Conservation (phyloP, 2,888 invertebrate species). For the Andrena marginata region DNA sequence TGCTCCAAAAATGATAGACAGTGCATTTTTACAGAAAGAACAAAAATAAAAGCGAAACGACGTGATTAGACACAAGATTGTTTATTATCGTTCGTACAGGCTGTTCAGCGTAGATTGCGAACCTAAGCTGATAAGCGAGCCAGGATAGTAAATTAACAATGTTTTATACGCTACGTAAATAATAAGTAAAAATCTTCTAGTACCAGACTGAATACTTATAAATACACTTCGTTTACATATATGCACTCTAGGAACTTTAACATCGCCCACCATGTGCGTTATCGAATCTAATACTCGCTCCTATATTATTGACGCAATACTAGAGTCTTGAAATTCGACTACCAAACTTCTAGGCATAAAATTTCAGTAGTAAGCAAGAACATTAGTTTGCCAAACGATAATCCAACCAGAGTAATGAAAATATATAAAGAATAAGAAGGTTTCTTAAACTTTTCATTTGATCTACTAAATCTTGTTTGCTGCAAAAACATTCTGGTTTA, state of each 20-base stretch:
- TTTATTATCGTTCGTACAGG: conserved; percentile 9
- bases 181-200: not conserved
- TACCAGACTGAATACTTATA: not conserved
- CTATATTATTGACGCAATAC: not conserved
- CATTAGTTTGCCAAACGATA: not conserved
- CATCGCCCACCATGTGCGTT: not conserved
- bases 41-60: conserved; percentile 25
- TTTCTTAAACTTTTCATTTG: not conserved
- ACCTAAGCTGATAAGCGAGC: not conserved
- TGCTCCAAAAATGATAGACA: conserved; percentile 40
- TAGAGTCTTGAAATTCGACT: not conserved
- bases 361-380: not conserved
- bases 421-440: not conserved
- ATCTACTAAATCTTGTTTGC: not conserved
- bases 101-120: not conserved
- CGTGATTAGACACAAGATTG: conserved; percentile 32
- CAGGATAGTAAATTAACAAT: not conserved
- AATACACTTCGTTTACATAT: not conserved
- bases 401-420: not conserved
- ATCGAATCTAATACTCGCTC: not conserved
- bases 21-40: conserved; percentile 35
- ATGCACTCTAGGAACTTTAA: not conserved
- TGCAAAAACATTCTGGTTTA: not conserved
- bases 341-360: not conserved
- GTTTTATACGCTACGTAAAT: not conserved